phyloP scores from a whole-genome alignment of 1,140 invertebrate genomes.

The Agraylea sexmaculata region DNA sequence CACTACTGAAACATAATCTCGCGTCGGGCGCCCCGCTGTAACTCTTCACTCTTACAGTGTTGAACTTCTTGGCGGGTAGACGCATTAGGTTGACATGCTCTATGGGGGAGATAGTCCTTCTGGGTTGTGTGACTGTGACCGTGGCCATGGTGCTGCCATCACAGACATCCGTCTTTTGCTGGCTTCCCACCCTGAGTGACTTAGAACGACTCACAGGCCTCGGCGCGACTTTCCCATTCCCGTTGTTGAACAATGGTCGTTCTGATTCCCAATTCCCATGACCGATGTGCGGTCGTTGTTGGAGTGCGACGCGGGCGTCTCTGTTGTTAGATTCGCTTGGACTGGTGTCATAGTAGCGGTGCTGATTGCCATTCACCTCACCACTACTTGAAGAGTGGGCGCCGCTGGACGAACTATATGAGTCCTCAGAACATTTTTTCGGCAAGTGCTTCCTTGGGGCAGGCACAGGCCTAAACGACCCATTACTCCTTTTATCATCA shows the following conservation, averaged over 20 bases:
- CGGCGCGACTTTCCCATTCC: slow-evolving; percentile 11
- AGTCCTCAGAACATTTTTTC: slow-evolving; percentile 3
- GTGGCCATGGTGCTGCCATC: slow-evolving; percentile 14
- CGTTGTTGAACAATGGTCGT: slow-evolving; percentile 15
- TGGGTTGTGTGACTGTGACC: slow-evolving; percentile 39
- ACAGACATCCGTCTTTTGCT: slow-evolving; percentile 27
- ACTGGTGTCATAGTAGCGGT: slow-evolving; percentile 6
- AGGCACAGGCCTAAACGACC: slow-evolving; percentile 10
- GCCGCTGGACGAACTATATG: slow-evolving; percentile 8
- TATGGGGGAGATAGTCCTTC: slow-evolving; percentile 38
- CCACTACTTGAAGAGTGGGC: slow-evolving; percentile 8
- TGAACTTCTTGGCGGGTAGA: slow-evolving; percentile 14
- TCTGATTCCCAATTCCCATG: slow-evolving; percentile 17
- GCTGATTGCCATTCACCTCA: slow-evolving; percentile 10
- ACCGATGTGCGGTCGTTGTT: slow-evolving; percentile 12
- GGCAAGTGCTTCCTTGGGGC: slow-evolving; percentile 13
- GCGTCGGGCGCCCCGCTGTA: background rate
- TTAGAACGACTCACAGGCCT: slow-evolving; percentile 37
- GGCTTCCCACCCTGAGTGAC: slow-evolving; percentile 39
- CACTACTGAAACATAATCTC: background rate
- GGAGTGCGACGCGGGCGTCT: slow-evolving; percentile 4
- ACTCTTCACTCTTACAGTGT: slow-evolving; percentile 39
- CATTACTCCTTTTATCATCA: slow-evolving; percentile 6
- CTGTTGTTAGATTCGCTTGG: slow-evolving; percentile 9
- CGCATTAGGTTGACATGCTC: slow-evolving; percentile 38